phyloP scores from a whole-genome alignment of 2,113 vertebrate genomes.

The Speoplatyrhinus poulsoni region DNA sequence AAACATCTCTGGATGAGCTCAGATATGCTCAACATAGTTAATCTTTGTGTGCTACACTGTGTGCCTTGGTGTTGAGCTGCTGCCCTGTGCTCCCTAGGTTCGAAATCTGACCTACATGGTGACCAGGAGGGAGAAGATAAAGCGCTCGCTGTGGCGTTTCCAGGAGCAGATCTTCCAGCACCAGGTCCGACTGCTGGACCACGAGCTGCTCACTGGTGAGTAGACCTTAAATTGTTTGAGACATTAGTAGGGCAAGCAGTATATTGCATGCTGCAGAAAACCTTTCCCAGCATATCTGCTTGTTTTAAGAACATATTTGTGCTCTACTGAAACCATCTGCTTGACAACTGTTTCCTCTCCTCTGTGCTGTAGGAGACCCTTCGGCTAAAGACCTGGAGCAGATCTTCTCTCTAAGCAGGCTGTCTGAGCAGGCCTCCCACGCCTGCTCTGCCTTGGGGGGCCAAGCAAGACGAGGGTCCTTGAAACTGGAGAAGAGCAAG shows the following conservation, averaged over 20 bases:
- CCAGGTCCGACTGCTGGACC: conserved; percentile 85
- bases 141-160: conserved; percentile 89
- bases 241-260: no score
- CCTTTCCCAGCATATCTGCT: no score
- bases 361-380: conserved; percentile 38
- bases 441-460: conserved; percentile 79
- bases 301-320: neutral
- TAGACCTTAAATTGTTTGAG: neutral
- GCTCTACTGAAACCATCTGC: neutral
- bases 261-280: no score
- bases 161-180: conserved; percentile 96
- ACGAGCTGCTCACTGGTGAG: conserved; percentile 86
- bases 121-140: conserved; percentile 95
- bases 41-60: neutral
- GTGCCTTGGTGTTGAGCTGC: neutral
- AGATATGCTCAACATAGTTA: neutral
- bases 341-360: neutral
- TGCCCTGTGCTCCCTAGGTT: conserved; percentile 76
- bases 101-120: conserved; percentile 99
- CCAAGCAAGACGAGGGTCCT: conserved; percentile 45
- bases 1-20: neutral
- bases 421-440: conserved; percentile 73
- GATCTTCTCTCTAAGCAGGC: conserved; percentile 78
- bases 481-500: conserved; percentile 72
- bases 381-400: conserved; percentile 71